phyloP scores from a whole-genome alignment of 2,888 invertebrate species.

The Dynastes grantii region DNA sequence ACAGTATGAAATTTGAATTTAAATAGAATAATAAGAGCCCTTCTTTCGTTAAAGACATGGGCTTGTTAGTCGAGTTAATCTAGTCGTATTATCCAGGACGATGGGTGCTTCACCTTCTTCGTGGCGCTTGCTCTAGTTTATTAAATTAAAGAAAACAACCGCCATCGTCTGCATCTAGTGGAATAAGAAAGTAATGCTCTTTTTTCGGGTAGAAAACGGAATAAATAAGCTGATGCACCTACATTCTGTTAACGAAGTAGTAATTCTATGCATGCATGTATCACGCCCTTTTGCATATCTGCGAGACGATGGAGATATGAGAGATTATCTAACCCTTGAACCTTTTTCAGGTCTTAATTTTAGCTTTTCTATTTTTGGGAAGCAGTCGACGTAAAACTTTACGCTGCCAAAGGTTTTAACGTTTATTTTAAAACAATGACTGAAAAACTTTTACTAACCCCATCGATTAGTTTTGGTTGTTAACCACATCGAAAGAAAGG shows the following conservation, averaged over 20 bases:
- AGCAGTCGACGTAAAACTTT: conserved; percentile 9
- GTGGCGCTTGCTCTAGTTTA: conserved; percentile 11
- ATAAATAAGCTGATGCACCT: conserved; percentile 12
- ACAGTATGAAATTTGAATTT: conserved; percentile 38
- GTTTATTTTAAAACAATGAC: neutral
- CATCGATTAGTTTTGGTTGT: neutral
- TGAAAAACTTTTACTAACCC: neutral
- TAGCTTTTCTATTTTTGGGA: conserved; percentile 31
- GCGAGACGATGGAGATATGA: neutral
- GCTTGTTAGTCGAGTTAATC: conserved; percentile 27
- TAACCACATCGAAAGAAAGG: no score
- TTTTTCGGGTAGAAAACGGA: neutral
- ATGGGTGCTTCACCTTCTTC: neutral
- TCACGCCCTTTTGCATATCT: neutral
- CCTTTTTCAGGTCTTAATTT: conserved; percentile 31
- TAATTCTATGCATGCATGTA: neutral
- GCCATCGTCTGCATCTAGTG: neutral
- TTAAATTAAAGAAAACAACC: conserved; percentile 27
- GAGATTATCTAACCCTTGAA: conserved; percentile 13
- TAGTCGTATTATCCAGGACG: conserved; percentile 15
- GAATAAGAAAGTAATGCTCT: conserved; percentile 5
- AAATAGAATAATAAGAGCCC: conserved; percentile 23
- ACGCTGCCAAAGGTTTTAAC: neutral
- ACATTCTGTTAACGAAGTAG: conserved; percentile 2
- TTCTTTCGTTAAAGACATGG: conserved; percentile 23